Percentiles rank a stretch among this genome's conserved stretches.
Conservation (phyloP, 2,113 vertebrate species). For the Polyodon spathula region DNA sequence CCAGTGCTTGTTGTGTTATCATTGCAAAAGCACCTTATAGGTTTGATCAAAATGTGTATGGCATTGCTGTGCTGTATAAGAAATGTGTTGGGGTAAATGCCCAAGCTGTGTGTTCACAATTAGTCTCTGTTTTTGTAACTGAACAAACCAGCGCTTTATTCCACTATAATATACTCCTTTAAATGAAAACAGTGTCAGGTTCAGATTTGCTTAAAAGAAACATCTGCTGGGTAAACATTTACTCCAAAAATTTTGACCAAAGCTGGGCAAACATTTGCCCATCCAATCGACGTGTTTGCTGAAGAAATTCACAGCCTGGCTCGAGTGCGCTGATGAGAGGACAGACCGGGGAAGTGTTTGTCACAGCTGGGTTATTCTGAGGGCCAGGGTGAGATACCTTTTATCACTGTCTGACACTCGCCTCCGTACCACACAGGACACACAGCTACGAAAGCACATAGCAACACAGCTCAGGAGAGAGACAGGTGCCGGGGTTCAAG, state of each 20-base stretch:
- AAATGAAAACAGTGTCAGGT: slow-evolving; percentile 5
- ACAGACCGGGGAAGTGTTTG: slow-evolving; percentile 46
- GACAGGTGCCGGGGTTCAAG: not conserved
- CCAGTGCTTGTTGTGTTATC: slow-evolving; percentile 55
- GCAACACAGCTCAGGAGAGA: not conserved
- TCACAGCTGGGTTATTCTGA: slow-evolving; percentile 43
- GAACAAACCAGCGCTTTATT: not conserved
- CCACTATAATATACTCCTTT: not conserved
- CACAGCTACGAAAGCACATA: slow-evolving; percentile 10
- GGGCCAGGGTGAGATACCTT: slow-evolving; percentile 37
- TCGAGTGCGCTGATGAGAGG: slow-evolving; percentile 34
- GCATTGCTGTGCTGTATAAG: slow-evolving; percentile 48
- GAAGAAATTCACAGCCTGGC: slow-evolving; percentile 52
- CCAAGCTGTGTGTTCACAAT: slow-evolving; percentile 31
- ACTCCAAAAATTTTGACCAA: slow-evolving; percentile 37
- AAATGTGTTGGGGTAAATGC: slow-evolving; percentile 41
- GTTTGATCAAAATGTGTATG: slow-evolving; percentile 56
- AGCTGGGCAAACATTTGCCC: slow-evolving; percentile 50
- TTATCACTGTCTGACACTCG: slow-evolving; percentile 31
- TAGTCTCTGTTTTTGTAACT: not conserved
- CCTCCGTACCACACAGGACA: slow-evolving; percentile 21
- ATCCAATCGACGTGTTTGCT: slow-evolving; percentile 48
- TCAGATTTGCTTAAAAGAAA: slow-evolving; percentile 13
- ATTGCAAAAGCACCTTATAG: slow-evolving; percentile 41
- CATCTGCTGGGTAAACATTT: too few relatives aligned